These are phyloP conservation scores for Parascotia fuliginaria DNA, from an alignment of 2,888 invertebrate species.

Conservation along the genomic window DNA sequence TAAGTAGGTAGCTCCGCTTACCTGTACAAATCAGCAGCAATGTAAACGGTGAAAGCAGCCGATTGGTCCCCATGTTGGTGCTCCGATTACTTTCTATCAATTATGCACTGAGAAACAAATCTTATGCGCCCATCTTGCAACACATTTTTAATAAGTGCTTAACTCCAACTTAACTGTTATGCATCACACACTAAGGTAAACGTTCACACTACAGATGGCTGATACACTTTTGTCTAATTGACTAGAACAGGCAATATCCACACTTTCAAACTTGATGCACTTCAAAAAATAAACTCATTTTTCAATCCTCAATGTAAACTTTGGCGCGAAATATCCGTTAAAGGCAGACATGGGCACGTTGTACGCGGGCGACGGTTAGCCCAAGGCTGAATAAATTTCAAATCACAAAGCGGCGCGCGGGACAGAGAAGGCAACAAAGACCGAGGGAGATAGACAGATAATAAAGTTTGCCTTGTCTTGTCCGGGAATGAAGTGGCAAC, in stretches of 20 bases:
- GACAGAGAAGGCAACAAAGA: conserved; percentile 53
- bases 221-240: conserved; percentile 48
- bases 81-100: conserved; percentile 71
- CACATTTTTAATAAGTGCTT: conserved; percentile 61
- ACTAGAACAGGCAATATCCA: conserved; percentile 44
- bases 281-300: conserved; percentile 61
- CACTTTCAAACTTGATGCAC: conserved; percentile 52
- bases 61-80: conserved; percentile 71
- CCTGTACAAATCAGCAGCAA: conserved; percentile 81
- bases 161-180: conserved; percentile 70
- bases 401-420: conserved; percentile 59
- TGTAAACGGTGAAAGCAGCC: conserved; percentile 79
- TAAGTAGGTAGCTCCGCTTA: conserved; percentile 75
- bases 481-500: conserved; percentile 57
- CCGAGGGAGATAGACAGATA: conserved; percentile 42
- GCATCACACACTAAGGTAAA: conserved; percentile 54
- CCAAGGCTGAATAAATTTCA: conserved; percentile 69
- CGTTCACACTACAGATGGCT: conserved; percentile 49
- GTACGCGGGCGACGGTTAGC: conserved; percentile 70
- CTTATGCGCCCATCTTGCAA: conserved; percentile 74
- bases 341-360: conserved; percentile 55
- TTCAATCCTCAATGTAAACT: conserved; percentile 66
- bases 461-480: conserved; percentile 59
- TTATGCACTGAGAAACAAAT: conserved; percentile 61
- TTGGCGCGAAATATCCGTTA: conserved; percentile 66